Base-by-base conservation (phyloP, 2,113 vertebrate genomes). In the Ranitomeya variabilis region DNA sequence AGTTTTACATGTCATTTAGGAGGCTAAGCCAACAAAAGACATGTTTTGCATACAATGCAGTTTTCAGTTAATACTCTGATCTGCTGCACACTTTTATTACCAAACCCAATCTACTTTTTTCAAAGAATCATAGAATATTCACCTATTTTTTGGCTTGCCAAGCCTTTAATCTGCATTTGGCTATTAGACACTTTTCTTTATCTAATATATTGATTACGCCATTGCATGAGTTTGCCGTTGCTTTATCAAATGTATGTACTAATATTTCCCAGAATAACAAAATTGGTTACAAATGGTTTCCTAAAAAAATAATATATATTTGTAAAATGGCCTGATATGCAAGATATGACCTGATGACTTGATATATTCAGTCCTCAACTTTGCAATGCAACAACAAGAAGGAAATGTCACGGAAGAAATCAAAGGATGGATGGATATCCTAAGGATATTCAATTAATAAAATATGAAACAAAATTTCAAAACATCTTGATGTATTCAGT, bases 1-100 rank as follows among this genome's bases (percentile, higher is more conserved):
- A 31, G 45, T 69, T 67, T 80, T 52, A 55, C 51, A 19, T 64
- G 86, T 69, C 62, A 80, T 87, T 64, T 52, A 55, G 59, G n/a
- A 45, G 67, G 76, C 76, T 55, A 52, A 51, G n/a, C 52, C 83
- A 71, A 85, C 37, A 83, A 67, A 26, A 74, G 69, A 74, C 83
- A 54, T 69, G n/a, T 54, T 85, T 74, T 73, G 69, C 66, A 74
- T 60, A 67, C 83, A 59, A 10, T 85, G 54, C 71, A 74, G 52
- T 85, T 37, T 62, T 76, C 55, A 85, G 37, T 86, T 86, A 74
- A 77, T 60, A 37, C 19, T 59, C 69, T 86, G 26, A 45, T 77
- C 55, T 60, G n/a, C 55, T 77, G 51, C 45, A 80, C 23, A 76
- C 59, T 59, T 77, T 60, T 77, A 76, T 86, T 60, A 73, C 71